Percentiles rank a stretch among this genome's conserved stretches.
Evolutionary conservation across 2,113 vertebrate genomes (phyloP).

Genomic region (Phocoena phocoena): DNA sequence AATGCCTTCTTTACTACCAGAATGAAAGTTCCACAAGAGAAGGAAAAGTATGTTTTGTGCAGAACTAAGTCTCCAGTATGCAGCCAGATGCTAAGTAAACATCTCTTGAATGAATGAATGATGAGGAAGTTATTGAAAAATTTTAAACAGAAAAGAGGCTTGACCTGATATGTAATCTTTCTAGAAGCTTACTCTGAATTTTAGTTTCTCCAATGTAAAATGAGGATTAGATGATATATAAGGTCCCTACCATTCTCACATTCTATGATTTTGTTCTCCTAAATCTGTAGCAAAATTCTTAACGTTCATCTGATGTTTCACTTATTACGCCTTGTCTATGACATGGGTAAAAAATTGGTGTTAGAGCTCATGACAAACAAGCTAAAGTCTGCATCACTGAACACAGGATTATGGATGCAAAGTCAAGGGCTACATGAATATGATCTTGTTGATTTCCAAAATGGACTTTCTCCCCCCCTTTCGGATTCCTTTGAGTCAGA

Average conservation of each 20-base stretch:
- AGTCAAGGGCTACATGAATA: background rate
- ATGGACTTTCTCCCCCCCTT: background rate
- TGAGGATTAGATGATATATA: background rate
- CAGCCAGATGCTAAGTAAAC: background rate
- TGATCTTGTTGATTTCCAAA: slow-evolving; percentile 12
- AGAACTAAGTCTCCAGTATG: background rate
- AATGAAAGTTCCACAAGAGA: background rate
- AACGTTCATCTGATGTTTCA: background rate
- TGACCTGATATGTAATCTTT: background rate
- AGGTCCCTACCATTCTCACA: background rate
- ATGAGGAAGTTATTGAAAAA: background rate
- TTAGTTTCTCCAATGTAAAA: background rate
- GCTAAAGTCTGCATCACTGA: background rate
- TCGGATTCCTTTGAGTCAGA: slow-evolving; percentile 45
- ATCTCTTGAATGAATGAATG: background rate
- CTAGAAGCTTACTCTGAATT: background rate
- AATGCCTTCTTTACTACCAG: background rate
- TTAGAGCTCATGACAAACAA: background rate
- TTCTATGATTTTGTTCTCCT: background rate
- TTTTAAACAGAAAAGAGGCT: background rate
- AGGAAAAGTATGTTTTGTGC: background rate
- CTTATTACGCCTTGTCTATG: background rate
- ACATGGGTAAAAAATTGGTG: background rate
- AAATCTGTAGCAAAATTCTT: background rate
- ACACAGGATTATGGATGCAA: background rate